phyloP scores from a whole-genome alignment of 2,113 vertebrate genomes.

The Bostrychus sinensis region DNA sequence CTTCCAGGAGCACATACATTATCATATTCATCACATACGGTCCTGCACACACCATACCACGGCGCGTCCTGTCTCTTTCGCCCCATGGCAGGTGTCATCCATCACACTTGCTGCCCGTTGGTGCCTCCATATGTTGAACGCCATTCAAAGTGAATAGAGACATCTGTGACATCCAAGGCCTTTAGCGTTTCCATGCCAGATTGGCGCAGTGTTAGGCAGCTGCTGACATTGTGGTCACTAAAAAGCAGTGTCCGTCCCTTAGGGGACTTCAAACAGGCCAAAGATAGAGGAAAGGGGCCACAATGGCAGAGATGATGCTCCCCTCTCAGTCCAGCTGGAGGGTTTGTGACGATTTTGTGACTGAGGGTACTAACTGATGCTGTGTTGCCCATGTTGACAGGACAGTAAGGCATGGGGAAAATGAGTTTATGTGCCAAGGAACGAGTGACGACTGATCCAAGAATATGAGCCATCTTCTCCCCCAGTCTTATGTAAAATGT shows the following conservation, averaged over 20 bases:
- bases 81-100: conserved; percentile 73
- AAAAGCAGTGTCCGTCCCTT: conserved; percentile 40
- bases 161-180: conserved; percentile 66
- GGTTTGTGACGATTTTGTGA: conserved; percentile 29
- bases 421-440: conserved; percentile 13
- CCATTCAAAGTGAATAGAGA: conserved; percentile 51
- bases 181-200: conserved; percentile 24
- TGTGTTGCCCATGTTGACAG: conserved; percentile 21
- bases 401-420: conserved; percentile 3
- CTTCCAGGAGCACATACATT: conserved; percentile 24
- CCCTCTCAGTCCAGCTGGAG: conserved; percentile 47
- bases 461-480: not conserved
- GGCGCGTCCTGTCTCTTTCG: conserved; percentile 26
- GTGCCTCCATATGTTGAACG: conserved; percentile 75
- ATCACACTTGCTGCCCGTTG: conserved; percentile 75
- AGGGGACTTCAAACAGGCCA: conserved; percentile 19
- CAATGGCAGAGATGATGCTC: conserved; percentile 14
- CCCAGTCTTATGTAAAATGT: not conserved
- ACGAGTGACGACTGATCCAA: not conserved
- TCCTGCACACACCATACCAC: conserved; percentile 6
- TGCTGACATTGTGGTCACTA: conserved; percentile 55
- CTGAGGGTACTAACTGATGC: conserved; percentile 29
- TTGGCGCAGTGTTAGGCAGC: conserved; percentile 54
- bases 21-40: not conserved
- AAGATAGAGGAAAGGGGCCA: conserved; percentile 31